A percentile compares a stretch with the other conserved stretches of the same genome.
These are phyloP conservation scores for Sylvia borin DNA, from an alignment of 2,797 vertebrate species.

Conservation along the genomic window DNA sequence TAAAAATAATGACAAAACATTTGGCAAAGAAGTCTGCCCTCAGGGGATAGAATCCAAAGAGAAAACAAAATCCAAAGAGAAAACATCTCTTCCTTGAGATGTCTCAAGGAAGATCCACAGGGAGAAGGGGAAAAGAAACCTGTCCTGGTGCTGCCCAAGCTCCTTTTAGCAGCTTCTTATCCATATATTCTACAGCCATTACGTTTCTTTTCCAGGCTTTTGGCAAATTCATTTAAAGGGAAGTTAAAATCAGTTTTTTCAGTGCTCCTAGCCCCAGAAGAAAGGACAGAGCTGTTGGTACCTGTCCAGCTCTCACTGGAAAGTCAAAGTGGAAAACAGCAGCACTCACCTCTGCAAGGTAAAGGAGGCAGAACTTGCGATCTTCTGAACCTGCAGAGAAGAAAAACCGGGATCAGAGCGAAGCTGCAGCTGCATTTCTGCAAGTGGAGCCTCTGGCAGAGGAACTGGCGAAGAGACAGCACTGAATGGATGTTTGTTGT, in stretches of 20 bases:
- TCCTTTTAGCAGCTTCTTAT: not conserved
- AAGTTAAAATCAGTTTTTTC: not conserved
- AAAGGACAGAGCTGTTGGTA: not conserved
- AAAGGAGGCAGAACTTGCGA: slow-evolving; percentile 91
- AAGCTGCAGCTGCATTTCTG: not conserved
- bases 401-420: not conserved
- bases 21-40: not conserved
- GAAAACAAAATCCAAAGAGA: not conserved
- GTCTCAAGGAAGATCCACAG: not conserved
- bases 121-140: not conserved
- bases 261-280: not conserved
- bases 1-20: not conserved
- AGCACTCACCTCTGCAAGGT: slow-evolving; percentile 92
- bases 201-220: not conserved
- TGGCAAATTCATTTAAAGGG: not conserved
- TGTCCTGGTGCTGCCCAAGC: not conserved
- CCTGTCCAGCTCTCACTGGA: not conserved
- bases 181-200: not conserved
- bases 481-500: slow-evolving; percentile 2
- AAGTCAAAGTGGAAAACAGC: not conserved
- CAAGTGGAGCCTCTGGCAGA: not conserved
- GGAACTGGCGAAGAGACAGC: not conserved
- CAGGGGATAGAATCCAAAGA: not conserved
- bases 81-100: too few species aligned
- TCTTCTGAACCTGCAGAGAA: slow-evolving; percentile 83